These are phyloP conservation scores for Dioctria rufipes DNA, from an alignment of 2,888 invertebrate genomes.

Conservation along the genomic window DNA sequence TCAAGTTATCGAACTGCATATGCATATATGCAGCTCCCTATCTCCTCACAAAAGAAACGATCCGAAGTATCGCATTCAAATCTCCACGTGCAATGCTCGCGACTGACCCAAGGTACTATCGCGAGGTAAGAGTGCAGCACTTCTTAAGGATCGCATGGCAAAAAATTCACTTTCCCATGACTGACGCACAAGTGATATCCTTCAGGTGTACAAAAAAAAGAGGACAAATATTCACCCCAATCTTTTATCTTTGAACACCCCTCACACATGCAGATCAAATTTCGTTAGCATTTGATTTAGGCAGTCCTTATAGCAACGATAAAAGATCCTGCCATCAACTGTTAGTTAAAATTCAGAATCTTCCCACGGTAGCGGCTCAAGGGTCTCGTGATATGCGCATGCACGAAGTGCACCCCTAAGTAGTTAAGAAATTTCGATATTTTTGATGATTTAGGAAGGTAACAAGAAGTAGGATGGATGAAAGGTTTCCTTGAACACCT, in stretches of 20 bases:
- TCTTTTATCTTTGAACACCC: conserved; percentile 22
- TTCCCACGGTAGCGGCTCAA: conserved; percentile 41
- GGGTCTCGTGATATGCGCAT: conserved; percentile 54
- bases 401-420: conserved; percentile 52
- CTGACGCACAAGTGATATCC: conserved; percentile 27
- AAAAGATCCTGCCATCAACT: conserved; percentile 45
- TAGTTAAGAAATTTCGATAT: conserved; percentile 8
- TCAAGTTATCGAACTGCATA: too few relatives aligned
- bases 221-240: conserved; percentile 25
- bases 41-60: not conserved
- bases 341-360: not conserved
- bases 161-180: conserved; percentile 41
- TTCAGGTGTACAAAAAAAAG: conserved; percentile 36
- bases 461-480: conserved; percentile 11
- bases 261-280: conserved; percentile 45
- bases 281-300: conserved; percentile 47
- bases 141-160: conserved; percentile 12
- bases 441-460: conserved; percentile 20
- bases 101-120: conserved; percentile 24
- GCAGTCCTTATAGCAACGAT: conserved; percentile 22
- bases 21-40: too few relatives aligned
- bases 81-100: conserved; percentile 45
- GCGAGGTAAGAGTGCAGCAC: conserved; percentile 21
- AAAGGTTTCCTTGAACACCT: conserved; percentile 47
- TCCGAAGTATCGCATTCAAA: not conserved